These are phyloP conservation scores for Picathartes gymnocephalus DNA, from an alignment of 2,113 vertebrate species.

Conservation along the genomic window DNA sequence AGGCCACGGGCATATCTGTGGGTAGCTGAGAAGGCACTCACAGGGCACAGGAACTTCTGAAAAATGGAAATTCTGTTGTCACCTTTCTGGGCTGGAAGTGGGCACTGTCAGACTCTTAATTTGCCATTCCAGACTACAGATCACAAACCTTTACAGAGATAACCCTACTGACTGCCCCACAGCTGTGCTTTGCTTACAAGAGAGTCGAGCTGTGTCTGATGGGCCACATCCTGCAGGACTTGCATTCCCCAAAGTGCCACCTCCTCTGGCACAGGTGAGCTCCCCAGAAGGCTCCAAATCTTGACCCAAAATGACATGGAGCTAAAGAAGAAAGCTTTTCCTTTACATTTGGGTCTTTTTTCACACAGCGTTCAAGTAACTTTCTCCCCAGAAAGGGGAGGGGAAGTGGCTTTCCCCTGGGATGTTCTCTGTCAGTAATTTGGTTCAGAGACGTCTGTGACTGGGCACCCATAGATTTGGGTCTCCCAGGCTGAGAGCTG, in stretches of 20 bases:
- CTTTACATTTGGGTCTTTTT: neutral
- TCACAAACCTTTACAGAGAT: neutral
- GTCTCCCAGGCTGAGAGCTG: constrained; percentile 86
- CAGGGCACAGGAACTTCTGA: neutral
- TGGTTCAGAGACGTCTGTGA: constrained; percentile 70
- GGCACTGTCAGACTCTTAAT: neutral
- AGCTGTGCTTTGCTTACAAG: neutral
- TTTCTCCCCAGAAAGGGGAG: neutral
- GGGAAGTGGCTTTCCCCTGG: neutral
- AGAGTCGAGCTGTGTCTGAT: accelerated
- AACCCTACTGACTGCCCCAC: neutral
- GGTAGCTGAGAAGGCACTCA: neutral
- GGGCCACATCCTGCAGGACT: neutral
- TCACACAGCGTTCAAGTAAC: no score
- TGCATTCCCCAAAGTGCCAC: neutral
- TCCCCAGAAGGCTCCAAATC: neutral
- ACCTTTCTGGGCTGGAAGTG: accelerated
- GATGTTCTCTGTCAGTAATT: constrained; percentile 59
- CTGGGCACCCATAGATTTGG: neutral
- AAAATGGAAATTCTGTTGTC: neutral
- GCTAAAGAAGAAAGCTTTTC: neutral
- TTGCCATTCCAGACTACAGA: neutral
- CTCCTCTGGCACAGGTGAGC: neutral
- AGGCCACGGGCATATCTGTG: accelerated
- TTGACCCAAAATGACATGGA: neutral